These are phyloP conservation scores for Todus mexicanus DNA, from an alignment of 2,797 vertebrate genomes.

Conservation along the genomic window DNA sequence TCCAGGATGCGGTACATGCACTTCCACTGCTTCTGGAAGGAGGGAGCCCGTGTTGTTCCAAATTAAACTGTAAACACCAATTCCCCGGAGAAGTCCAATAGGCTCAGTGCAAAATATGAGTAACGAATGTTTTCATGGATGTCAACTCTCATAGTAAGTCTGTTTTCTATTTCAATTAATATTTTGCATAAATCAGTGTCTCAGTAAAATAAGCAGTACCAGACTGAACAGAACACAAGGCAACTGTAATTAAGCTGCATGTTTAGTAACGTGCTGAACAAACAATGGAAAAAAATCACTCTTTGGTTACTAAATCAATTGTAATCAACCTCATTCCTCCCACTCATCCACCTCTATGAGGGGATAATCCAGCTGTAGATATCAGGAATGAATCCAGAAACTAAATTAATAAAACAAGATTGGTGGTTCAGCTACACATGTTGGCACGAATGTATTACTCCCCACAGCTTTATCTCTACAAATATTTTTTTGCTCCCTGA, in stretches of 20 bases:
- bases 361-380: conserved; percentile 37
- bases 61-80: neutral
- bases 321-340: conserved; percentile 46
- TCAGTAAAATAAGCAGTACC: conserved; percentile 40
- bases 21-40: neutral
- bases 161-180: conserved; percentile 66
- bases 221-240: conserved; percentile 38
- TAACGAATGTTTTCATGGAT: conserved; percentile 38
- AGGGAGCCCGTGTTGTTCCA: neutral
- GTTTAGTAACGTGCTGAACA: conserved; percentile 49
- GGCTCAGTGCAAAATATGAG: neutral
- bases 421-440: conserved; percentile 20
- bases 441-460: neutral
- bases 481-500: conserved; percentile 18
- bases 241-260: conserved; percentile 55
- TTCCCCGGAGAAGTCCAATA: neutral
- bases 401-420: conserved; percentile 60
- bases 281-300: conserved; percentile 56
- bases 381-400: conserved; percentile 45
- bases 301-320: conserved; percentile 57
- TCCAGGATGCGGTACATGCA: neutral
- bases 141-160: conserved; percentile 20
- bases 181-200: conserved; percentile 55
- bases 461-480: conserved; percentile 30
- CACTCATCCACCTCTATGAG: conserved; percentile 43